Evolutionary conservation across 2,113 vertebrate genomes (phyloP).

Genomic region (Isurus oxyrinchus): DNA sequence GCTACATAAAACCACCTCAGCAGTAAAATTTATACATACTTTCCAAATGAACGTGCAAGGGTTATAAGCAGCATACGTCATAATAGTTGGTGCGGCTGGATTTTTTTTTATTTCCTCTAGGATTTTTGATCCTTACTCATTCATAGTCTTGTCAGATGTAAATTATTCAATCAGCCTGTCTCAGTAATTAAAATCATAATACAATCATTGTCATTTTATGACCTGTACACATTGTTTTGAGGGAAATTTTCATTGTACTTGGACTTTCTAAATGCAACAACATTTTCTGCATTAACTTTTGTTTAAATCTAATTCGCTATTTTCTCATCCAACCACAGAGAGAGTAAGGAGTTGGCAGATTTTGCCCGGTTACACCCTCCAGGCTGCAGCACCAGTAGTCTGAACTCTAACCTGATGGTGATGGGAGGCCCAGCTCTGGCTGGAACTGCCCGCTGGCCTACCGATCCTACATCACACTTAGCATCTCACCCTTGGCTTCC

Average conservation of each 20-base stretch:
- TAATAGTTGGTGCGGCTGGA: not conserved
- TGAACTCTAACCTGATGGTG: conserved; percentile 97
- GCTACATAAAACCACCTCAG: not conserved
- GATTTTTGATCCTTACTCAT: not conserved
- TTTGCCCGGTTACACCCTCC: conserved; percentile 77
- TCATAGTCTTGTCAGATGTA: not conserved
- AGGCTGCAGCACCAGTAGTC: conserved; percentile 62
- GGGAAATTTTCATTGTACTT: not conserved
- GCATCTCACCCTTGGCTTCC: conserved; percentile 85
- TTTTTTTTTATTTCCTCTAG: not conserved
- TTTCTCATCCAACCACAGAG: conserved; percentile 55
- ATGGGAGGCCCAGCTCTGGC: conserved; percentile 74
- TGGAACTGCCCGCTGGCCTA: conserved; percentile 75
- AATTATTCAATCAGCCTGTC: not conserved
- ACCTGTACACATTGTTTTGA: not conserved
- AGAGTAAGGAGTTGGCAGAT: conserved; percentile 86
- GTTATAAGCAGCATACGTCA: not conserved
- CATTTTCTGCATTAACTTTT: rapidly evolving
- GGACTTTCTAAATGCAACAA: not conserved
- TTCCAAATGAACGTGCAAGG: not conserved
- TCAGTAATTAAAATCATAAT: not conserved
- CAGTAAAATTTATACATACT: not conserved
- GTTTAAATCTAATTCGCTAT: not conserved
- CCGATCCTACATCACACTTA: conserved; percentile 76
- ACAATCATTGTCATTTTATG: not conserved